Conservation (phyloP, 2,113 vertebrate species). For the Smithornis capensis region DNA sequence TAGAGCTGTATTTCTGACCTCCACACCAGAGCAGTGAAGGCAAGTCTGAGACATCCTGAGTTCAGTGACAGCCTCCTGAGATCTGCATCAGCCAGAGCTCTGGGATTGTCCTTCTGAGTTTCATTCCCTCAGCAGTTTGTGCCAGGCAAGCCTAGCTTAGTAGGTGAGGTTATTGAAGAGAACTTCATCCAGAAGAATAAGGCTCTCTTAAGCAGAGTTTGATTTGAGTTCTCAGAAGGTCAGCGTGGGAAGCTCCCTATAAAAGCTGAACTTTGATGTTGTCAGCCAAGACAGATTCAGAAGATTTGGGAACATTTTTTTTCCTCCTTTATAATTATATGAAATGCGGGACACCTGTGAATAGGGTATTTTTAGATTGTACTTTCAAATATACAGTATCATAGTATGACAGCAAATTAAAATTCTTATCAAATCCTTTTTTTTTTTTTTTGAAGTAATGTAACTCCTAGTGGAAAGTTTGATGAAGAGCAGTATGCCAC, state of each 20-base stretch:
- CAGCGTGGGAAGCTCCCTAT: conserved; percentile 2
- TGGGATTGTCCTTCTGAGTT: not conserved
- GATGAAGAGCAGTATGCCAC: not conserved
- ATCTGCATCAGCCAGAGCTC: not conserved
- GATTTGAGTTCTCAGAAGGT: not conserved
- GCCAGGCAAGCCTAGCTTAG: not conserved
- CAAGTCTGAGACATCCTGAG: not conserved
- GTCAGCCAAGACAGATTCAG: conserved; percentile 2
- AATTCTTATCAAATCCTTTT: not conserved
- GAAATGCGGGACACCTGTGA: not conserved
- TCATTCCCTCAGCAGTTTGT: not conserved
- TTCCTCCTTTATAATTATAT: conserved; percentile 3
- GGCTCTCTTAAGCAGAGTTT: not conserved
- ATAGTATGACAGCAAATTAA: not conserved
- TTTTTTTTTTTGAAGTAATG: not conserved
- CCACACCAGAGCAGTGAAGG: not conserved
- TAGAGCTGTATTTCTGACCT: not conserved
- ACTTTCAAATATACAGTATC: not conserved
- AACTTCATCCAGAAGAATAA: not conserved
- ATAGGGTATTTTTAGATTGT: conserved; percentile 27
- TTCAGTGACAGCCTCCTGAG: not conserved
- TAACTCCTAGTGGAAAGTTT: not conserved
- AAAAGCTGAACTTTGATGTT: conserved; percentile 17
- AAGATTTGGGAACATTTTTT: conserved; percentile 9
- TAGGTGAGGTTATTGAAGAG: not conserved